Conservation (phyloP, 23 tunicate genomes). For the Styela clava region DNA sequence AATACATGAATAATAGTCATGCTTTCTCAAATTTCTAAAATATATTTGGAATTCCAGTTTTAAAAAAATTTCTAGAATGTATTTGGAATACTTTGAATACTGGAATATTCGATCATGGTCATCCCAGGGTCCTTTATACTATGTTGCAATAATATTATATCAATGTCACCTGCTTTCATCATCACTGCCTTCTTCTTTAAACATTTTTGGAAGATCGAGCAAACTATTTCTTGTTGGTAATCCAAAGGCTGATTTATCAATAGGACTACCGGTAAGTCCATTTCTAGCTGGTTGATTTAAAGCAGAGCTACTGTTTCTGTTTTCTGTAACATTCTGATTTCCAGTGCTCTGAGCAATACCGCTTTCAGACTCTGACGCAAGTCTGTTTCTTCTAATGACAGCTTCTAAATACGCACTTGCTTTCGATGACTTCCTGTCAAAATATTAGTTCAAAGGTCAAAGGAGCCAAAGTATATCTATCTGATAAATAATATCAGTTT, state of each 20-base stretch:
- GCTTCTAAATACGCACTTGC: conserved; percentile 71
- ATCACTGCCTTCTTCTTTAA: conserved; percentile 25
- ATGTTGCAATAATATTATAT: no score
- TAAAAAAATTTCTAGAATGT: no score
- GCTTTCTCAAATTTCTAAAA: no score
- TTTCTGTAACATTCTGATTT: conserved; percentile 4
- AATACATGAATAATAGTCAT: no score
- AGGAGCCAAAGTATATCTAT: no score
- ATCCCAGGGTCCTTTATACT: no score
- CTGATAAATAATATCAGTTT: no score
- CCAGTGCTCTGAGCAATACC: not conserved
- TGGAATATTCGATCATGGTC: no score
- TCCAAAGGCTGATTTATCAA: not conserved
- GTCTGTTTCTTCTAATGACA: not conserved
- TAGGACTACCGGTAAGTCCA: not conserved
- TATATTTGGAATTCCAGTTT: no score
- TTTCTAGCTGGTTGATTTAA: not conserved
- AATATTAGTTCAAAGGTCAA: not conserved
- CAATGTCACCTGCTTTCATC: conserved; percentile 39
- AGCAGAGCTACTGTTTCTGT: not conserved
- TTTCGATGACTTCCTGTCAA: conserved; percentile 49
- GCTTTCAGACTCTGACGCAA: not conserved
- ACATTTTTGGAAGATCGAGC: conserved; percentile 38
- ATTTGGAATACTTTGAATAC: no score
- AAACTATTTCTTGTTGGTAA: conserved; percentile 29